Conservation (phyloP, 2,888 invertebrate genomes). For the Eupithecia pulchellata region DNA sequence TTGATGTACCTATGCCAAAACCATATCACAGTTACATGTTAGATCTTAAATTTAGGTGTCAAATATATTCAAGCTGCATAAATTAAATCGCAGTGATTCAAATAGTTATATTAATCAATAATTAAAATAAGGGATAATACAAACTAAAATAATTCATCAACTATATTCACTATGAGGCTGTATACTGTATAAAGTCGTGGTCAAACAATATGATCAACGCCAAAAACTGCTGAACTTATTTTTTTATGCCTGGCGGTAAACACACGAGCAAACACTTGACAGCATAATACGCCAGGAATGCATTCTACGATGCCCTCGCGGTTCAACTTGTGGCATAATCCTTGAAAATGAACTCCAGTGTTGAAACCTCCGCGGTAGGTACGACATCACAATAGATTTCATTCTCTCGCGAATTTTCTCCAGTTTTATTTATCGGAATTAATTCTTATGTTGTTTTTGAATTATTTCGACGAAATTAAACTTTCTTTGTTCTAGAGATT, state of each 20-base stretch:
- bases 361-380: neutral
- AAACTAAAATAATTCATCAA: too few species aligned
- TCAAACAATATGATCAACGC: too few species aligned
- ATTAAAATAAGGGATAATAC: too few species aligned
- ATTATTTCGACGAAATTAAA: slow-evolving; percentile 7
- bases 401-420: slow-evolving; percentile 30
- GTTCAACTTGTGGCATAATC: neutral
- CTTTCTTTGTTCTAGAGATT: slow-evolving; percentile 4
- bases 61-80: too few species aligned
- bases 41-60: too few species aligned
- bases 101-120: too few species aligned
- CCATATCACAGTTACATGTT: too few species aligned
- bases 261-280: neutral
- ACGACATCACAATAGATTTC: slow-evolving; percentile 26
- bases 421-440: slow-evolving; percentile 11
- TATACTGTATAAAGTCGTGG: too few species aligned
- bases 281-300: neutral
- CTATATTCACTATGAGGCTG: too few species aligned
- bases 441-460: slow-evolving; percentile 16
- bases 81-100: too few species aligned
- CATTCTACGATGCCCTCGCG: neutral
- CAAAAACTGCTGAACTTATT: too few species aligned
- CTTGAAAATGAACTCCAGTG: neutral
- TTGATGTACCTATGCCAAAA: too few species aligned
- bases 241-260: neutral